A percentile compares a stretch with the other conserved stretches of the same genome.
phyloP scores from a whole-genome alignment of 2,797 vertebrate genomes.

The Microchirus variegatus region DNA sequence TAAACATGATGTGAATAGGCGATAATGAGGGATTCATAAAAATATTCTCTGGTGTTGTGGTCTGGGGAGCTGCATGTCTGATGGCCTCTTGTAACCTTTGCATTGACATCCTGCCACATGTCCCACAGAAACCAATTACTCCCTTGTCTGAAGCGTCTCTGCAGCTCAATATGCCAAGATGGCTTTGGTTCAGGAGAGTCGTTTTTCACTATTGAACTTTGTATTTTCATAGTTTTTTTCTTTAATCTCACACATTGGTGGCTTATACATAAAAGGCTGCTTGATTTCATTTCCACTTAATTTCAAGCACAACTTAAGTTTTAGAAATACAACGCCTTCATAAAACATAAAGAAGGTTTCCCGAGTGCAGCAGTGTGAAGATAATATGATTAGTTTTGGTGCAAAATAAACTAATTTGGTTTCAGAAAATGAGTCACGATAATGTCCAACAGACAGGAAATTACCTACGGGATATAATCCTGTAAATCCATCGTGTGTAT shows the following conservation, averaged over 20 bases:
- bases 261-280: conserved; percentile 23
- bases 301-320: conserved; percentile 17
- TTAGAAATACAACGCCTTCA: conserved; percentile 36
- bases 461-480: conserved; percentile 18
- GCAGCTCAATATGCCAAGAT: conserved; percentile 64
- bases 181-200: conserved; percentile 41
- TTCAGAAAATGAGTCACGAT: not conserved
- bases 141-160: conserved; percentile 63
- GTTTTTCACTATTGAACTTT: conserved; percentile 59
- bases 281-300: not conserved
- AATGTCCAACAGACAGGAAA: conserved; percentile 28
- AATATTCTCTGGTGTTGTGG: conserved; percentile 45
- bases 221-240: conserved; percentile 24
- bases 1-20: conserved; percentile 61
- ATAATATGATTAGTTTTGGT: conserved; percentile 22
- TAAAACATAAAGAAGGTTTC: conserved; percentile 26
- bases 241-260: conserved; percentile 38
- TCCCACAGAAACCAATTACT: conserved; percentile 84
- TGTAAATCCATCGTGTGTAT: conserved; percentile 12
- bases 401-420: not conserved
- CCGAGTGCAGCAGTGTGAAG: conserved; percentile 34
- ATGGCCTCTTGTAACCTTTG: conserved; percentile 63
- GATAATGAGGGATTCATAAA: conserved; percentile 59
- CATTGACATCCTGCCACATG: conserved; percentile 61
- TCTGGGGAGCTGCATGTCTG: conserved; percentile 47